Evolutionary conservation across 2,888 invertebrate genomes (phyloP).

Genomic region (Glaucopsyche alexis): DNA sequence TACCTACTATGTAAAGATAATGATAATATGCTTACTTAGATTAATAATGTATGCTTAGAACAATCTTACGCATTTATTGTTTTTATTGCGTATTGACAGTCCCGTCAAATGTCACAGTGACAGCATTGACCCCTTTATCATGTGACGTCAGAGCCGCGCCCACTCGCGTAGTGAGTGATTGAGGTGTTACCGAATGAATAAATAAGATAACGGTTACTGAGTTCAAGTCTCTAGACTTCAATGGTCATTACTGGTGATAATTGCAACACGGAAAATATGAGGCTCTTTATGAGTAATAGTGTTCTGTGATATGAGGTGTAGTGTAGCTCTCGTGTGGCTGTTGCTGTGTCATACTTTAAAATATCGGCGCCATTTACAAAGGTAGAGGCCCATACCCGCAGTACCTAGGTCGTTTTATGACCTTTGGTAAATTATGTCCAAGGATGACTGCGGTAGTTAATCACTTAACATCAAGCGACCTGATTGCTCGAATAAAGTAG

Average conservation of each 20-base stretch:
- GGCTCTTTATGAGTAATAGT: too few relatives aligned
- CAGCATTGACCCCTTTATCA: conserved; percentile 51
- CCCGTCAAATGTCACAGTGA: conserved; percentile 41
- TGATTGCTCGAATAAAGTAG: too few relatives aligned
- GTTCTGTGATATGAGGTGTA: too few relatives aligned
- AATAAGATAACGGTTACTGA: conserved; percentile 11
- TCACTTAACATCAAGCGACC: too few relatives aligned
- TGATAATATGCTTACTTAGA: not conserved
- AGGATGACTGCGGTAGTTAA: too few relatives aligned
- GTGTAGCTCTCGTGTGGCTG: too few relatives aligned
- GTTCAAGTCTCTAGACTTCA: not conserved
- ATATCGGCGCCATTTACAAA: too few relatives aligned
- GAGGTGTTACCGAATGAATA: not conserved
- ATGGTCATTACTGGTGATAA: not conserved
- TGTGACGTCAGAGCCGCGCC: conserved; percentile 65
- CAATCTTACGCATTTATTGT: conserved; percentile 42
- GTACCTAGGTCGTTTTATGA: too few relatives aligned
- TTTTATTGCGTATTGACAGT: conserved; percentile 55
- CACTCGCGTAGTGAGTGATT: conserved; percentile 41
- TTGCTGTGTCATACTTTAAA: too few relatives aligned
- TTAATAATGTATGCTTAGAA: too few relatives aligned
- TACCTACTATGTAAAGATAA: not conserved
- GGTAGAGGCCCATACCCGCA: too few relatives aligned
- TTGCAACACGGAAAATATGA: not conserved
- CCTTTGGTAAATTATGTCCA: too few relatives aligned